Conservation (phyloP, 2,113 vertebrate genomes). For the Promerops cafer region DNA sequence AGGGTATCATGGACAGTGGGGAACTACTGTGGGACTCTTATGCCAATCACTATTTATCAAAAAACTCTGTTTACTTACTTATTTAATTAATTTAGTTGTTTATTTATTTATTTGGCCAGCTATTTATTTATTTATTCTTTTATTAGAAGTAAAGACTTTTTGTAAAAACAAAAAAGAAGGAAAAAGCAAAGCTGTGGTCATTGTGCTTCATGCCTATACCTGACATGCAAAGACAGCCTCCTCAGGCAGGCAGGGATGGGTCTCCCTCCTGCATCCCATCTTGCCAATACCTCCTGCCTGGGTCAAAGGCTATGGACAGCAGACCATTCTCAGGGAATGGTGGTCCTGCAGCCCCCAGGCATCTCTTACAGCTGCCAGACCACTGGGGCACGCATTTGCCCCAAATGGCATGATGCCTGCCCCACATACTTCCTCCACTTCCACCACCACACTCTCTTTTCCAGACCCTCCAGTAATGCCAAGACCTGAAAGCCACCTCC, state of each 20-base stretch:
- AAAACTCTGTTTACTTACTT: neutral
- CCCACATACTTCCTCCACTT: neutral
- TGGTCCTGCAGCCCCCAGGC: neutral
- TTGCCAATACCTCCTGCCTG: accelerated
- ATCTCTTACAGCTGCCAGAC: neutral
- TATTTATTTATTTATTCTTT: neutral
- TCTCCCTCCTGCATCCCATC: neutral
- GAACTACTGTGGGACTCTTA: neutral
- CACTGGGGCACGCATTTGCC: neutral
- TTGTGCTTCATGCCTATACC: neutral
- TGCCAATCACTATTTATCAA: accelerated
- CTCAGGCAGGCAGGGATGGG: neutral
- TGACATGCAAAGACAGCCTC: neutral
- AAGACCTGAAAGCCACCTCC: neutral
- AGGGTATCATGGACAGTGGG: neutral
- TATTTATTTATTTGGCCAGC: neutral
- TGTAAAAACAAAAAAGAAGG: neutral
- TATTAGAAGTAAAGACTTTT: neutral
- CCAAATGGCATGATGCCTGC: neutral
- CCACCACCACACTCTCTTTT: neutral
- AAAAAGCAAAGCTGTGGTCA: neutral
- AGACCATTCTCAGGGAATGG: neutral
- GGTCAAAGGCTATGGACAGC: accelerated
- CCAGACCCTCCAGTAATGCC: neutral
- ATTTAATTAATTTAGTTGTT: neutral